These are phyloP conservation scores for Apodemia zela DNA, from an alignment of 2,888 invertebrate species.

Conservation along the genomic window DNA sequence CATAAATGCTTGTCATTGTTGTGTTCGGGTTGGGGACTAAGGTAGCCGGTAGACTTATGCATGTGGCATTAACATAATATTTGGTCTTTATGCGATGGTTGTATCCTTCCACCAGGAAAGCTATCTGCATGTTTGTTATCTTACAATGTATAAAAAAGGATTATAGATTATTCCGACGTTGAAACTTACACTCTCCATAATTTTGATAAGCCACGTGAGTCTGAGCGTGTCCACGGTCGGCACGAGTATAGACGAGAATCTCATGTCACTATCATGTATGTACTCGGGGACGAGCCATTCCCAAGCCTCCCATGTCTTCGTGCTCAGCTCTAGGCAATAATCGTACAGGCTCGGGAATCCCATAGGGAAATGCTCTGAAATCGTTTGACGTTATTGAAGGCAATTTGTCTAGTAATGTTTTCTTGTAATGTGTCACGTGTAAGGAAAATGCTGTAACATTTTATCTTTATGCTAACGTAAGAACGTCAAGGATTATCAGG, in stretches of 20 bases:
- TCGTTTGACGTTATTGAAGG: background rate
- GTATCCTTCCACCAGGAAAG: too few species aligned
- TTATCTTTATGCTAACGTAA: background rate
- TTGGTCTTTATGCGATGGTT: too few species aligned
- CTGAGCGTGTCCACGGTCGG: conserved; percentile 90
- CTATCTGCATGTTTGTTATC: too few species aligned
- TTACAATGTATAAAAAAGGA: too few species aligned
- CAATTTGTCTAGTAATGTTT: background rate
- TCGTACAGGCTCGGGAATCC: conserved; percentile 88
- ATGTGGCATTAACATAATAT: too few species aligned
- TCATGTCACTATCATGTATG: conserved; percentile 83
- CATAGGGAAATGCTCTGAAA: conserved; percentile 86
- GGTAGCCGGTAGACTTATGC: too few species aligned
- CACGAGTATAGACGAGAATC: conserved; percentile 86
- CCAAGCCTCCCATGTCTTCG: conserved; percentile 91
- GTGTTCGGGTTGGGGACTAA: too few species aligned
- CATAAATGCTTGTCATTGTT: too few species aligned
- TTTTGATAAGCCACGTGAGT: conserved; percentile 87
- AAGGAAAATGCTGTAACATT: background rate
- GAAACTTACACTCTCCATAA: conserved; percentile 87
- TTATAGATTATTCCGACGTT: too few species aligned
- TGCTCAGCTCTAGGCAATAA: conserved; percentile 86
- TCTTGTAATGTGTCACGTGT: background rate
- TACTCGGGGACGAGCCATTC: conserved; percentile 88
- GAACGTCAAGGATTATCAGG: background rate